Percentiles rank a stretch among this genome's conserved stretches.
Conservation (phyloP, 2,888 invertebrate genomes). For the Flexamia atlantica region DNA sequence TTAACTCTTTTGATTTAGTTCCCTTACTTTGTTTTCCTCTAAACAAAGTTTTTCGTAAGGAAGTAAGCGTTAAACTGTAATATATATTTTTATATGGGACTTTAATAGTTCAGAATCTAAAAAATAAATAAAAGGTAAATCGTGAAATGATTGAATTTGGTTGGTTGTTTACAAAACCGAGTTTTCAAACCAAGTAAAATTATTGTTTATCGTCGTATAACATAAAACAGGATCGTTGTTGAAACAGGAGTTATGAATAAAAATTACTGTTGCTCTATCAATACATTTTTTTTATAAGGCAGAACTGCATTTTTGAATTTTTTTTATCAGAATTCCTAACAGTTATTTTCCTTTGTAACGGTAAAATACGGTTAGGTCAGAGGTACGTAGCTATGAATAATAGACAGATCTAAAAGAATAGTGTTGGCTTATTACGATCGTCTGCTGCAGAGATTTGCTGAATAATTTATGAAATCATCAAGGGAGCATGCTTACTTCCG, state of each 20-base stretch:
- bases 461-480: conserved; percentile 35
- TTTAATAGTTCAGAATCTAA: neutral
- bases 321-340: no score
- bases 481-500: conserved; percentile 25
- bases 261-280: no score
- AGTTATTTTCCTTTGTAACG: no score
- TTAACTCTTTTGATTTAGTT: conserved; percentile 27
- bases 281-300: no score
- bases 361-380: neutral
- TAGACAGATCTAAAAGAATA: neutral
- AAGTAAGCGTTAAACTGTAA: neutral
- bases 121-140: neutral
- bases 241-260: no score
- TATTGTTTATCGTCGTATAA: no score
- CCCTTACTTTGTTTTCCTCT: conserved; percentile 15
- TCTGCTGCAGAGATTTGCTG: conserved; percentile 20
- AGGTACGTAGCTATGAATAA: neutral
- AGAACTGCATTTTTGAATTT: neutral
- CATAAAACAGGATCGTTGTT: no score
- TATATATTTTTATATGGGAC: neutral
- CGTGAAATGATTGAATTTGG: no score
- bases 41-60: conserved; percentile 17
- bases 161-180: no score
- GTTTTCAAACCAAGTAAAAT: no score
- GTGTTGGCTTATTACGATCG: conserved; percentile 15